Conservation (phyloP, 92 coral and sea anemone species). For the Phymanthus crucifer region DNA sequence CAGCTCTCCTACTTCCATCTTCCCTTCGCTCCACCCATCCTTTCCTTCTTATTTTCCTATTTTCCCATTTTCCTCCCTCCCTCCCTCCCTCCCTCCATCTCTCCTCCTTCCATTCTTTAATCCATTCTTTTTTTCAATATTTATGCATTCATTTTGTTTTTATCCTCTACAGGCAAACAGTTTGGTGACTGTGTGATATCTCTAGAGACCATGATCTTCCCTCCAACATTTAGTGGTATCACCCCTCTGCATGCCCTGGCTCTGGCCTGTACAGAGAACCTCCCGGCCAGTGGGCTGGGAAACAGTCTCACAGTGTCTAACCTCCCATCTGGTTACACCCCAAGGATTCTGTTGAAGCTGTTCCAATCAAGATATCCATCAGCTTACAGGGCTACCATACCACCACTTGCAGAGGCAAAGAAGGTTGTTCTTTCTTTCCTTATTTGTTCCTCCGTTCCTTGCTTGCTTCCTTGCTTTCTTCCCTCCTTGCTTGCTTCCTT, state of each 20-base stretch:
- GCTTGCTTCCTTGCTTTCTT: neutral
- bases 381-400: constrained; percentile 88
- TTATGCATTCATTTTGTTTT: neutral
- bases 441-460: no score
- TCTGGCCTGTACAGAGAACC: constrained; percentile 71
- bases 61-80: neutral
- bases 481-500: neutral
- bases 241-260: constrained; percentile 88
- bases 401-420: constrained; percentile 57
- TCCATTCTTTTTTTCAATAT: neutral
- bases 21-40: neutral
- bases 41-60: neutral
- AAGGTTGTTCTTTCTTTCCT: constrained; percentile 31
- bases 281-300: constrained; percentile 83
- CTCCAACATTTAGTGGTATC: constrained; percentile 59
- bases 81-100: neutral
- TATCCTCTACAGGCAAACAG: constrained; percentile 18
- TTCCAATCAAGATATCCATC: constrained; percentile 89
- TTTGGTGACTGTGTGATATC: constrained; percentile 42
- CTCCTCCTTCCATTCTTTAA: neutral
- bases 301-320: constrained; percentile 83
- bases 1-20: neutral
- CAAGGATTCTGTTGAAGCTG: constrained; percentile 78
- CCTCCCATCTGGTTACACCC: constrained; percentile 86
- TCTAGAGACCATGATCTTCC: constrained; percentile 61